phyloP scores from a whole-genome alignment of 2,113 vertebrate genomes.

The Motacilla alba region DNA sequence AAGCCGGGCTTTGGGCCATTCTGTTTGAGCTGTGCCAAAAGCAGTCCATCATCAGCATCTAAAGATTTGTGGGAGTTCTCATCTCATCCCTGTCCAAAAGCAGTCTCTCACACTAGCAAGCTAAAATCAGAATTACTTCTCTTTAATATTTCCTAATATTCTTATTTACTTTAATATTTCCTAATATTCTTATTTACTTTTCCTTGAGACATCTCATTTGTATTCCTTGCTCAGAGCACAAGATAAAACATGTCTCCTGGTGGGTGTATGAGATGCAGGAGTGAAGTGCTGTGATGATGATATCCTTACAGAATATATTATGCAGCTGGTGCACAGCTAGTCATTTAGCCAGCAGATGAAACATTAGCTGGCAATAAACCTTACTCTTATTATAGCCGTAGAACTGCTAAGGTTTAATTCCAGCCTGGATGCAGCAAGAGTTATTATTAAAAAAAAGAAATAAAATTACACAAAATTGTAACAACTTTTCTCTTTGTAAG shows the following conservation, averaged over 20 bases:
- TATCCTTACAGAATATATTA: slow-evolving; percentile 31
- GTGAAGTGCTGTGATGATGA: slow-evolving; percentile 31
- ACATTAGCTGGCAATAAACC: slow-evolving; percentile 38
- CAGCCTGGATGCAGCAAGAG: not conserved
- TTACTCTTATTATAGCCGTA: not conserved
- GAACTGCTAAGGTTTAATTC: slow-evolving; percentile 16
- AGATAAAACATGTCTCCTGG: slow-evolving; percentile 47
- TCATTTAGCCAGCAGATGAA: slow-evolving; percentile 47
- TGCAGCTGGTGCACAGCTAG: slow-evolving; percentile 53
- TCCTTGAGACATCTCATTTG: not conserved
- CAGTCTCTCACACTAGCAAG: not conserved
- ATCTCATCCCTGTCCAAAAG: not conserved
- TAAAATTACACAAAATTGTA: not conserved
- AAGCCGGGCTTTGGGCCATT: not conserved
- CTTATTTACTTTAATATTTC: slow-evolving; percentile 13
- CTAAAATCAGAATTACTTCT: not conserved
- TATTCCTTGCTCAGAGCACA: not conserved
- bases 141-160: not conserved
- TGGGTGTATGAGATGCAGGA: slow-evolving; percentile 42
- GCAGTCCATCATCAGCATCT: not conserved
- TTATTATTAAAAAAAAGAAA: slow-evolving; percentile 5
- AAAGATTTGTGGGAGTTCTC: not conserved
- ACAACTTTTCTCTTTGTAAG: not conserved
- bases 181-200: slow-evolving; percentile 29
- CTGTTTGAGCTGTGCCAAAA: not conserved